phyloP scores from a whole-genome alignment of 2,888 invertebrate species.

The Oxycera nigricornis region DNA sequence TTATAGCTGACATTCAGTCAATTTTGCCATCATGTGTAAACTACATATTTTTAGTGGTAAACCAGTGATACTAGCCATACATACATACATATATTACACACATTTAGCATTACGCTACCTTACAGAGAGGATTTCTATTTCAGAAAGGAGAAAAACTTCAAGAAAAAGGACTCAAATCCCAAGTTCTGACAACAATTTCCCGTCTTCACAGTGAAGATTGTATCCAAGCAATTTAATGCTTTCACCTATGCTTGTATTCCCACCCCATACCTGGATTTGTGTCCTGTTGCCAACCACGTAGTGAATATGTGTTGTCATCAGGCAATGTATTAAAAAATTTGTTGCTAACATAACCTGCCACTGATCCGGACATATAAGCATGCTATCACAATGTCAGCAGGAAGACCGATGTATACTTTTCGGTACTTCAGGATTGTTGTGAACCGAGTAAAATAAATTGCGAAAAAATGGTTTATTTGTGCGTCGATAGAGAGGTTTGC shows the following conservation, averaged over 20 bases:
- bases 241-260: slow-evolving; percentile 14
- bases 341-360: slow-evolving; percentile 37
- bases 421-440: slow-evolving; percentile 8
- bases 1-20: too few species aligned
- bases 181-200: slow-evolving; percentile 43
- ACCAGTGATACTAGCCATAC: too few species aligned
- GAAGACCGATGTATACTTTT: slow-evolving; percentile 28
- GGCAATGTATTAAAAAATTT: slow-evolving; percentile 29
- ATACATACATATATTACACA: too few species aligned
- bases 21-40: too few species aligned
- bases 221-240: slow-evolving; percentile 41
- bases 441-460: slow-evolving; percentile 4
- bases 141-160: neutral
- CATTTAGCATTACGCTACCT: too few species aligned
- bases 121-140: neutral
- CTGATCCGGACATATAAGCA: slow-evolving; percentile 33
- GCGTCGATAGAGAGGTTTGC: neutral
- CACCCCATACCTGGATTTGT: neutral
- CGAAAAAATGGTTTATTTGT: neutral
- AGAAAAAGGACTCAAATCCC: slow-evolving; percentile 12
- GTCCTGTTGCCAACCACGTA: neutral
- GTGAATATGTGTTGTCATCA: neutral
- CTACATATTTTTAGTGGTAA: too few species aligned
- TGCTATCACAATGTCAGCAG: slow-evolving; percentile 36
- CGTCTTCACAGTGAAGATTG: slow-evolving; percentile 41